Evolutionary conservation across 2,888 invertebrate genomes (phyloP).

Genomic region (Brenthis ino): DNA sequence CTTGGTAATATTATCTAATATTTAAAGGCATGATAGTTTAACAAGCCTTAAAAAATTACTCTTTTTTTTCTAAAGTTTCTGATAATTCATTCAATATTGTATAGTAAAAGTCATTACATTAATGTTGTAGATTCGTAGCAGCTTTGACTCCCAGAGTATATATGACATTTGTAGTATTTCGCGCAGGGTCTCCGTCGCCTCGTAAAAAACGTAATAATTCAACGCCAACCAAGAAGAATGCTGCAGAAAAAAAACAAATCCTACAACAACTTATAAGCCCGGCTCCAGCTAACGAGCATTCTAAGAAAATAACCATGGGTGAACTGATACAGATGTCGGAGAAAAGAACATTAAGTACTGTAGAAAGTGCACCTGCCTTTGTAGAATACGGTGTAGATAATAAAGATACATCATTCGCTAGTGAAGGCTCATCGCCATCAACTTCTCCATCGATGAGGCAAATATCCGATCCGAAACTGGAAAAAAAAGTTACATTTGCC

Average conservation of each 20-base stretch:
- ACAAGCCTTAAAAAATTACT: constrained; percentile 39
- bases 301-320: constrained; percentile 86
- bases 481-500: constrained; percentile 91
- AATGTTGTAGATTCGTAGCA: constrained; percentile 64
- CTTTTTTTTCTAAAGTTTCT: constrained; percentile 44
- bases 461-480: constrained; percentile 86
- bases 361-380: constrained; percentile 76
- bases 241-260: constrained; percentile 90
- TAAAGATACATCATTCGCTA: constrained; percentile 84
- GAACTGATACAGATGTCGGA: constrained; percentile 89
- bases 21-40: constrained; percentile 58
- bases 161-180: constrained; percentile 44
- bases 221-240: constrained; percentile 89
- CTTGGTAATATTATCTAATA: constrained; percentile 33
- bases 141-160: constrained; percentile 38
- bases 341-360: constrained; percentile 74
- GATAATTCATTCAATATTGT: constrained; percentile 48
- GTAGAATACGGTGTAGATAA: constrained; percentile 75
- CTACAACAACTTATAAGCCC: constrained; percentile 89
- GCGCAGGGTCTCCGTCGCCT: constrained; percentile 88
- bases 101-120: constrained; percentile 53
- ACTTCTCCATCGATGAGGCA: constrained; percentile 82
- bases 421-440: constrained; percentile 76
- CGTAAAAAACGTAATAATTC: constrained; percentile 91
- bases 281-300: constrained; percentile 83